Base-by-base conservation (phyloP, 30 jellyfish, hydroid and myxozoan species). In the Aurelia aurita complex sp. Pacific region DNA sequence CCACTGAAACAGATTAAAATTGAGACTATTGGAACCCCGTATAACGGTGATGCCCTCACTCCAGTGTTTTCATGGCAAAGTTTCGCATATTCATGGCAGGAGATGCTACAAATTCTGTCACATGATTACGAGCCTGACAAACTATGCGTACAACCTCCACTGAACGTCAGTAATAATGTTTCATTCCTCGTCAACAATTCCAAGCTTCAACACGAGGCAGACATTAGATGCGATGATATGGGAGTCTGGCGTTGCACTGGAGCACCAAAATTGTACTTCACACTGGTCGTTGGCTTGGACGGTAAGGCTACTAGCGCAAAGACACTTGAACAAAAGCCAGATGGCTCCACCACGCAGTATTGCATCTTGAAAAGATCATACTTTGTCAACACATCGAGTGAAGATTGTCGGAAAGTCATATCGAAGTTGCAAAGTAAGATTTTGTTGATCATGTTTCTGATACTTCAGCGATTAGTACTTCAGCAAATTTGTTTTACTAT, bases 331-430 rank as follows among this genome's bases (percentile, higher is more conserved):
- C 15, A 10, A 61, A 61, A 61, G 10, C 29, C 69, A 23, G 10
- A 61, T 61, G 69, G 13, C 13, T 2, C 77, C 2, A 67, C 19
- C 1, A 19, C 6, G 18, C 52, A 67, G 77, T 36, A 67, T 33
- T 67, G 51, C 18, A 6, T 67, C 52, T 67, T 67, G 77, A 67
- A 23, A 36, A 67, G 77, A 67, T 32, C 55, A n/a, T 67, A 23
- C 55, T 67, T 15, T 36, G 77, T 67, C 18, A 67, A 67, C 59
- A 59, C 77, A 67, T 67, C 77, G 13, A 67, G 77, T 36, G 55
- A 67, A 19, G 77, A 67, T 12, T 67, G 77, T 36, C 77, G 77
- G 8, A 67, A 67, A 67, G 77, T 67, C 23, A 67, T 67, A 4
- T 67, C 51, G 15, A n/a, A 17, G 23, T 35, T 67, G 10, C 77